Base-by-base conservation (phyloP, 2,797 vertebrate species). In the Remorina albescens region DNA sequence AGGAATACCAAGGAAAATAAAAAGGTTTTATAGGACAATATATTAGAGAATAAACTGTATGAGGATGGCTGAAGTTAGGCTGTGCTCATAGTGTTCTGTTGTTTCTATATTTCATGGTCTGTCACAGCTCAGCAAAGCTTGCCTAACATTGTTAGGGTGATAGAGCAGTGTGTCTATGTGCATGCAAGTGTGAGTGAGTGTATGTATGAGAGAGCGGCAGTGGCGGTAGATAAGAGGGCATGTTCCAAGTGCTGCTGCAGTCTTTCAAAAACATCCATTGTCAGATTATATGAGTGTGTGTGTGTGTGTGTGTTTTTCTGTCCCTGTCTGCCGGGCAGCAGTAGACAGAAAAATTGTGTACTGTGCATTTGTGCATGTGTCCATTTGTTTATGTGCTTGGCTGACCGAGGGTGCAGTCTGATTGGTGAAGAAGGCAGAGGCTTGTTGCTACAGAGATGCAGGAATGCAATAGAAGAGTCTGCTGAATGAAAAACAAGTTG, bases 31-130 rank as follows among this genome's bases (percentile, higher is more conserved):
- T 60, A 39, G 42, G 36, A 76, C 61, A 66, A 80, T 81, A 86
- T 83, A 71, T 88, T 74, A 64, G 26, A 74, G 70, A 86, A 85
- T 76, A 78, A 83, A 88, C 26, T 51, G 21, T 56, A 81, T 44
- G 71, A 69, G 26, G 74, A 44, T 6, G 23, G 72, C 71, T 70
- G 74, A 75, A 71, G 76, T 82, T 76, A 88, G 83, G 85, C 78
- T 7, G 69, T 59, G 75, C 82, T 86, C 64, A 54, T 67, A 64
- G 80, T 66, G 74, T 76, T 75, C 72, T 86, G 88, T 88, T 89
- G 85, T 90, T 89, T 92, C 81, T 90, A 71, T 80, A 86, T 92
- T 89, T 91, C 88, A 91, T 89, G 89, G 88, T 91, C 82, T 76
- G 85, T 88, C 91, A 92, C 88, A 75, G 85, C 71, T 83, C 88